Evolutionary conservation across 2,113 vertebrate species (phyloP).

Genomic region (Hyla sarda): DNA sequence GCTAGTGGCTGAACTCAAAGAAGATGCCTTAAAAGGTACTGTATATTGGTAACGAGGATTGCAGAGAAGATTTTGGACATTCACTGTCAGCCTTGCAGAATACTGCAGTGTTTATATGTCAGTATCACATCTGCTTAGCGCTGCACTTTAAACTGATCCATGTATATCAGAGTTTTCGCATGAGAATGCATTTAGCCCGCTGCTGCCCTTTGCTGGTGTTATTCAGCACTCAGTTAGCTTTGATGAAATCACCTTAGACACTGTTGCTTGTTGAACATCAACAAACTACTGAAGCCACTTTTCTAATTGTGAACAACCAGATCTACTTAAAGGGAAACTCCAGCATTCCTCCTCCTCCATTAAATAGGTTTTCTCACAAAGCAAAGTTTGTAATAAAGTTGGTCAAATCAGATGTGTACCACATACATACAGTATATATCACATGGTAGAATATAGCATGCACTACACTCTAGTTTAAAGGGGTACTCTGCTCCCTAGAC

Average conservation of each 20-base stretch:
- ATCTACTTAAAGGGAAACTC: not conserved
- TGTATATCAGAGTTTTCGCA: not conserved
- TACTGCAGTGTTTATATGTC: not conserved
- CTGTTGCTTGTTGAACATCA: conserved; percentile 27
- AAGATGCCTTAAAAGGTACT: not conserved
- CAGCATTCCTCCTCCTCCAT: no score
- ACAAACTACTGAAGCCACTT: conserved; percentile 5
- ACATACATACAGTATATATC: no score
- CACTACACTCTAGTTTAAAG: no score
- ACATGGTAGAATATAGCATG: no score
- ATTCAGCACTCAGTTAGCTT: not conserved
- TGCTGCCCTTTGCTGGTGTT: conserved; percentile 23
- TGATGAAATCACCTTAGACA: conserved; percentile 33
- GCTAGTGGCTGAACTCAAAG: no score
- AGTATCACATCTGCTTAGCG: not conserved
- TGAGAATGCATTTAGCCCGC: not conserved
- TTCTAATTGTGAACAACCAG: not conserved
- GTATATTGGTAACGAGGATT: not conserved
- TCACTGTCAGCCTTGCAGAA: not conserved
- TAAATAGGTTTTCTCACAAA: no score
- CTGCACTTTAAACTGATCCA: not conserved
- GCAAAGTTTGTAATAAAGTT: no score
- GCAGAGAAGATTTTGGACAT: not conserved
- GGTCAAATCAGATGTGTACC: no score
- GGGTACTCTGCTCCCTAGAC: no score